Conservation (phyloP, 2,888 invertebrate genomes). For the Pyrrhia umbra region DNA sequence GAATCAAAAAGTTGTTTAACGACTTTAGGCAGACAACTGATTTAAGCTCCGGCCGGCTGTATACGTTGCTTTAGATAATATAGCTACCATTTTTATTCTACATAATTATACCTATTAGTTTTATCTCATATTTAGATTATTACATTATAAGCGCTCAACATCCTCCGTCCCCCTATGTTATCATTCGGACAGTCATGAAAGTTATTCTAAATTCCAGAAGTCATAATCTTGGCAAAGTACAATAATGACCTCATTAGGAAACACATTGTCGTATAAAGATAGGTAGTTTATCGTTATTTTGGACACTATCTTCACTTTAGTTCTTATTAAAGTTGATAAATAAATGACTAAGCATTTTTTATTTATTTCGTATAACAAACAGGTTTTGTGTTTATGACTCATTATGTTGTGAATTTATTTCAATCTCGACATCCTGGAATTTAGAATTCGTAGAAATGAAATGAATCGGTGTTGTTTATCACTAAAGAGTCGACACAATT, state of each 20-base stretch:
- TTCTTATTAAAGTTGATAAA: conserved; percentile 7
- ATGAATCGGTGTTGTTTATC: conserved; percentile 27
- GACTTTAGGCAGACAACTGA: neutral
- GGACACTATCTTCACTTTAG: conserved; percentile 1
- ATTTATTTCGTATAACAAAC: conserved; percentile 10
- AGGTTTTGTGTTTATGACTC: conserved; percentile 30
- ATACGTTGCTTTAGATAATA: conserved; percentile 1
- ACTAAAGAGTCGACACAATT: conserved; percentile 7
- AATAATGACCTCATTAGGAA: conserved; percentile 34
- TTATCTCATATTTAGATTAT: no score
- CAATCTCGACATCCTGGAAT: conserved; percentile 4
- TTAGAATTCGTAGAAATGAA: conserved; percentile 22
- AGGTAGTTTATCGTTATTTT: conserved; percentile 11
- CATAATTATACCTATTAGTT: neutral
- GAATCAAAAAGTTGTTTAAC: no score
- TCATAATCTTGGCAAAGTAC: conserved; percentile 10
- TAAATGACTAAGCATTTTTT: conserved; percentile 21
- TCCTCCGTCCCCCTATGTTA: conserved; percentile 5
- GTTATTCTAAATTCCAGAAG: conserved; percentile 21
- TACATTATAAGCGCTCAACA: no score
- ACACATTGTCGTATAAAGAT: conserved; percentile 18
- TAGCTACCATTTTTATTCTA: neutral
- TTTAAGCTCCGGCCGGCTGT: neutral
- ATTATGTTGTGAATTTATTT: conserved; percentile 11
- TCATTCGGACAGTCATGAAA: conserved; percentile 12